Percentiles rank a stretch among this genome's conserved stretches.
phyloP scores from a whole-genome alignment of 2,888 invertebrate genomes.

The Pristionchus japonicus region DNA sequence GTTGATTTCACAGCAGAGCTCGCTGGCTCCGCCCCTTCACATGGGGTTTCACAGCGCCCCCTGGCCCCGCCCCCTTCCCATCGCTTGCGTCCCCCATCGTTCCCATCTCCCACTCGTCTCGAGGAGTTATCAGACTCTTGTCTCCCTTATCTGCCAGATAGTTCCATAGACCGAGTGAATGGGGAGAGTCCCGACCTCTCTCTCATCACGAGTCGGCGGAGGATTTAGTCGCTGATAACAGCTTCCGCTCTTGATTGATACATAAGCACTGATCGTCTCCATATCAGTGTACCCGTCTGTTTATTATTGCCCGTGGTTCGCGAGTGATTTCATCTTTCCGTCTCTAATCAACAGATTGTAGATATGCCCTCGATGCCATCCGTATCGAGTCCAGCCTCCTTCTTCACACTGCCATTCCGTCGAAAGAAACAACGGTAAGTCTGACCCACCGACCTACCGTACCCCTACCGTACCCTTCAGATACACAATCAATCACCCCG shows the following conservation, averaged over 20 bases:
- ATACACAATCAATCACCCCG: constrained; percentile 92
- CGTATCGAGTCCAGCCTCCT: constrained; percentile 59
- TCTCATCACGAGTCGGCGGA: not conserved
- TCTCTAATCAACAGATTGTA: not conserved
- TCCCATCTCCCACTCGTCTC: not conserved
- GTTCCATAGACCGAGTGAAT: no score
- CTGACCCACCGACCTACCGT: not conserved
- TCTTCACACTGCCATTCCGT: constrained; percentile 71
- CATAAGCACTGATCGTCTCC: not conserved
- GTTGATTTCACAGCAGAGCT: not conserved
- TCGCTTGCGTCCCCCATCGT: not conserved
- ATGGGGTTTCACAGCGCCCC: not conserved
- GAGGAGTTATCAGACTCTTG: not conserved
- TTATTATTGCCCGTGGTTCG: not conserved
- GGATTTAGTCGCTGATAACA: constrained; percentile 4
- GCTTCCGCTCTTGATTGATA: constrained; percentile 9
- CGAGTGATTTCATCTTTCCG: not conserved
- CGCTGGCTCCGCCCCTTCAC: constrained; percentile 17
- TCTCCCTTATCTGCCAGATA: not conserved
- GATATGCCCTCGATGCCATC: constrained; percentile 46
- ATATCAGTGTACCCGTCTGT: not conserved
- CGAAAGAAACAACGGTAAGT: constrained; percentile 68
- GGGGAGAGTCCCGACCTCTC: not conserved
- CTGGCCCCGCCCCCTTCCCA: not conserved
- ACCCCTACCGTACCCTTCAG: constrained; percentile 54